Conservation (phyloP, 2,888 invertebrate genomes). For the Eretmocerus hayati region DNA sequence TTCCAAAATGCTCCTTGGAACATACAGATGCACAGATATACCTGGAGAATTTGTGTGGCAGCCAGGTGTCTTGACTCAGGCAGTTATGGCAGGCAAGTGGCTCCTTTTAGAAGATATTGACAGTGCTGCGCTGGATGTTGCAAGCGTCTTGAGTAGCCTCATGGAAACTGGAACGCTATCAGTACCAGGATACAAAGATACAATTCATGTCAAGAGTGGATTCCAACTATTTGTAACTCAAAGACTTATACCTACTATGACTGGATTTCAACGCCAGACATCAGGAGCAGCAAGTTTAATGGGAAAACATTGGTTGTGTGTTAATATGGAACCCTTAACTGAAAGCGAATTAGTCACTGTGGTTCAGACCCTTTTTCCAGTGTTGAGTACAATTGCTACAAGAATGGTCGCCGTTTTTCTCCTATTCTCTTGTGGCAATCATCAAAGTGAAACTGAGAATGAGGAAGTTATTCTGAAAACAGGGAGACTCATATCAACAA, state of each 20-base stretch:
- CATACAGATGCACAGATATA: constrained; percentile 89
- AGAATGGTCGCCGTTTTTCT: constrained; percentile 79
- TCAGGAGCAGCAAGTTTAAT: constrained; percentile 61
- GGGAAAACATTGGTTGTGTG: constrained; percentile 75
- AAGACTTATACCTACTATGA: constrained; percentile 39
- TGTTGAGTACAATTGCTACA: constrained; percentile 63
- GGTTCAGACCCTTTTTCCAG: constrained; percentile 62
- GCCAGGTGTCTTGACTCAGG: constrained; percentile 86
- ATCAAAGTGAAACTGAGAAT: constrained; percentile 50
- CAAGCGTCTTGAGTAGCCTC: constrained; percentile 77
- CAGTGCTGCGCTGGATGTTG: constrained; percentile 86
- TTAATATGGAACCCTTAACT: constrained; percentile 74
- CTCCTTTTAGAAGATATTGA: constrained; percentile 93
- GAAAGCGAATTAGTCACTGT: constrained; percentile 68
- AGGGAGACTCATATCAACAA: constrained; percentile 66
- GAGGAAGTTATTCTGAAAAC: constrained; percentile 44
- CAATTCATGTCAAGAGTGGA: constrained; percentile 70
- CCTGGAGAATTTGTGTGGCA: constrained; percentile 98
- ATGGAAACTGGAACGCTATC: constrained; percentile 75
- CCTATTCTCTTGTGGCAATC: constrained; percentile 68
- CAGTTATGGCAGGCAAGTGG: constrained; percentile 83
- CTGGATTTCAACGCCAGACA: constrained; percentile 37
- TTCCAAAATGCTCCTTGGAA: constrained; percentile 87
- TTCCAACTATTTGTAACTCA: constrained; percentile 92
- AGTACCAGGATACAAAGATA: constrained; percentile 84